phyloP scores from a whole-genome alignment of 1,140 invertebrate genomes.

The Medauroidea extradentata region DNA sequence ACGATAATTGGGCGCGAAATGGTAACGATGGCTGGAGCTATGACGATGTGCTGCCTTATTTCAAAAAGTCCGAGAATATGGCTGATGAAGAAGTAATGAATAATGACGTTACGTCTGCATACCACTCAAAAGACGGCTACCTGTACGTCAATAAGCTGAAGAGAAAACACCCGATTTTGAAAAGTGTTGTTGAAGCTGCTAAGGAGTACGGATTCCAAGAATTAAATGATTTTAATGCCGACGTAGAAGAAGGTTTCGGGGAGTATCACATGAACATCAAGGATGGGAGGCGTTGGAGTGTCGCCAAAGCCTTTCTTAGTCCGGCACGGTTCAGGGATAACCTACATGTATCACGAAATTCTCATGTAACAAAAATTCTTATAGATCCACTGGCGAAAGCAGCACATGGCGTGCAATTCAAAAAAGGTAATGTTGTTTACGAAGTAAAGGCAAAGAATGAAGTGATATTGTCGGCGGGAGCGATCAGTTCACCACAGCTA shows the following conservation, averaged over 20 bases:
- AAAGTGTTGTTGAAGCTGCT: not conserved
- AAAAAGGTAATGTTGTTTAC: conserved; percentile 32
- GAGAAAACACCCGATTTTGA: too few relatives aligned
- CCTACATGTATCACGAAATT: conserved; percentile 78
- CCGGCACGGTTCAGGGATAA: conserved; percentile 76
- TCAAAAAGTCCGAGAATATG: too few relatives aligned
- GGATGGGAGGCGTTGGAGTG: conserved; percentile 53
- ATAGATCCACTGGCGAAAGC: conserved; percentile 45
- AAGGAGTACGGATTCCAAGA: conserved; percentile 3
- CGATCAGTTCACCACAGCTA: conserved; percentile 75
- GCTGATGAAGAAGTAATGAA: too few relatives aligned
- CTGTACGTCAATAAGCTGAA: too few relatives aligned
- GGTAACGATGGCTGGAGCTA: too few relatives aligned
- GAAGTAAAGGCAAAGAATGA: conserved; percentile 69
- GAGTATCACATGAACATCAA: conserved; percentile 31
- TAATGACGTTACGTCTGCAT: too few relatives aligned
- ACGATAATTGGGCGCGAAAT: too few relatives aligned
- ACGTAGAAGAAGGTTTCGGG: conserved; percentile 26
- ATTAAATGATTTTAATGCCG: conserved; percentile 39
- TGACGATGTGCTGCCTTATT: too few relatives aligned
- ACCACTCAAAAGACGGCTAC: too few relatives aligned
- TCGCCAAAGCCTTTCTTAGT: conserved; percentile 55
- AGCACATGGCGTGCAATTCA: conserved; percentile 48
- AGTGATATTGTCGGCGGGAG: conserved; percentile 74
- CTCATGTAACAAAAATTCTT: conserved; percentile 66